Base-by-base conservation (phyloP, 2,888 invertebrate species). In the Boloria euphrosyne region DNA sequence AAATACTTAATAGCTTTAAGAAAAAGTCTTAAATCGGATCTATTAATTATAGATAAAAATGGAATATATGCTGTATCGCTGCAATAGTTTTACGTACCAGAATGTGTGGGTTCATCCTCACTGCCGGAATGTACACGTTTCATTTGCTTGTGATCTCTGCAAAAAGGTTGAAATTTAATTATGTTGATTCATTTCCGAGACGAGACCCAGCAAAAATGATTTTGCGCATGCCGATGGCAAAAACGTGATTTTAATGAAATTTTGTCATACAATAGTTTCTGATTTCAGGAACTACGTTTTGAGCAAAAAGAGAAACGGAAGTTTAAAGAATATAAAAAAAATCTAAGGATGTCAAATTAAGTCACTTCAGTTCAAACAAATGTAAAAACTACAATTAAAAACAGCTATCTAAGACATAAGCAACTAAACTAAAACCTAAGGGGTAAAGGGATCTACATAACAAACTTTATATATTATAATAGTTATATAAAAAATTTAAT, bases 131-230 rank as follows among this genome's bases (percentile, higher is more conserved):
- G 94, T 73, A 94, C 93, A 75, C 97, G 93, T 89, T 96, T 96
- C 93, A 96, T 94, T 89, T 95, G 95, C 80, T 96, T 97, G 86
- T 96, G 96, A 77, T 97, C 97, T 89, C 97, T 97, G 93, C 72
- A 67, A 73, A 62, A 71, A 69, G 67, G 57, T 68, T 0, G 47
- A 13, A 18, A 31, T 57, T 54, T 44, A 58, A 38, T 67, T 52
- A 65, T 50, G 62, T 16, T 43, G 50, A 54, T 58, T 18, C 55
- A 38, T 51, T 62, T 74, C 67, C 72, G 27, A 27, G 4, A 57
- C 22, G 46, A 46, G 16, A 57, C 10, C 16, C 46, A 57, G 57
- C 57, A 75, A 75, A 57, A 73, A 74, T 76, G 75, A 63, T 53
- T 22, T 61, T 67, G 72, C 71, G 66, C 74, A 75, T 75, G 75